Conservation (phyloP, 2,888 invertebrate species). For the Cryptus armator region DNA sequence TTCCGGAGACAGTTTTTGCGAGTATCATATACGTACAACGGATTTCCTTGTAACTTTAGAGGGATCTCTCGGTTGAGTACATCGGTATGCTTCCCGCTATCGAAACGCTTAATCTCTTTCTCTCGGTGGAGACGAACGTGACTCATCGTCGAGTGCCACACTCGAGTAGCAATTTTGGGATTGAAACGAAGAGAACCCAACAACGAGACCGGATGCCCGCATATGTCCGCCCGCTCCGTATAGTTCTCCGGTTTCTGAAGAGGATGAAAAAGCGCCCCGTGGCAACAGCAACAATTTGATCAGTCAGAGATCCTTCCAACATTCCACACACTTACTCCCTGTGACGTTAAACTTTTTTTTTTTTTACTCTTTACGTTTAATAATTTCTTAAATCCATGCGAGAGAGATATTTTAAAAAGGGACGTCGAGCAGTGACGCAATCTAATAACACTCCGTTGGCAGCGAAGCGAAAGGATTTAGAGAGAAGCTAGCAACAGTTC, state of each 20-base stretch:
- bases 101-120: background rate
- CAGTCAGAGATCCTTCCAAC: constrained; percentile 19
- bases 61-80: constrained; percentile 9
- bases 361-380: background rate
- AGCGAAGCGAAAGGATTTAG: background rate
- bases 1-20: constrained; percentile 20
- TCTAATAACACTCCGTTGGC: constrained; percentile 3
- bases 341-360: background rate
- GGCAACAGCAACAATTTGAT: constrained; percentile 21
- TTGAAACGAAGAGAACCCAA: constrained; percentile 32
- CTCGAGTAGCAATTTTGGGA: constrained; percentile 49
- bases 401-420: too few relatives aligned
- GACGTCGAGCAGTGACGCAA: constrained; percentile 3
- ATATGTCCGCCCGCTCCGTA: constrained; percentile 56
- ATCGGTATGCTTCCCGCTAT: constrained; percentile 20
- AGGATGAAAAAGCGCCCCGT: background rate
- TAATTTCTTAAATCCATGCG: background rate
- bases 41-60: constrained; percentile 24
- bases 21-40: background rate
- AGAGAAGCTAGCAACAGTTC: constrained; percentile 9
- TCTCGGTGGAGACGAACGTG: background rate
- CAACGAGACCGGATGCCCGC: constrained; percentile 56
- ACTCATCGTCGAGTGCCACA: background rate
- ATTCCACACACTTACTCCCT: constrained; percentile 4
- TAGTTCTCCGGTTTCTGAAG: constrained; percentile 51